These are phyloP conservation scores for Apostichopus leukothele DNA, from an alignment of 53 echinoderm and acorn worm genomes.

Conservation along the genomic window DNA sequence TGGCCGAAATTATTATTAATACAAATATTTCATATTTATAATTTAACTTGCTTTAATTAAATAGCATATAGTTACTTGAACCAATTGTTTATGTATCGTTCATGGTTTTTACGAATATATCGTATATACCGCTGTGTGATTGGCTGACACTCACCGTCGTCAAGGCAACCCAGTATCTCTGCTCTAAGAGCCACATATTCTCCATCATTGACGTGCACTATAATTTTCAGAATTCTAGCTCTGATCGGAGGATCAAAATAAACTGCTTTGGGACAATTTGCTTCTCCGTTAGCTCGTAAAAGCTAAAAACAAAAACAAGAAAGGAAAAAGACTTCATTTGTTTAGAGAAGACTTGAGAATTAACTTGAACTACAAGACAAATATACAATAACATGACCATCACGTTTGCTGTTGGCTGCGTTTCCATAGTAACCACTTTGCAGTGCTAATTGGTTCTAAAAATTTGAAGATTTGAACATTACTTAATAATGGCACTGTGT, in stretches of 20 bases:
- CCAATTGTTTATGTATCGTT: background rate
- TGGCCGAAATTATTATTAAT: no score
- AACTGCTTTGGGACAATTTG: constrained; percentile 63
- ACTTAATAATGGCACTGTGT: no score
- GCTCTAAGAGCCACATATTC: constrained; percentile 51
- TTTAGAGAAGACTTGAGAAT: no score
- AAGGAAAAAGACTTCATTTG: background rate
- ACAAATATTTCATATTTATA: background rate
- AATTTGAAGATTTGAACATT: no score
- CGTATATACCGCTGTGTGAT: background rate
- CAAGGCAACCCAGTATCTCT: constrained; percentile 80
- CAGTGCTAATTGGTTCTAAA: no score
- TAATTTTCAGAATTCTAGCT: constrained; percentile 58
- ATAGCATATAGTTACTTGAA: background rate
- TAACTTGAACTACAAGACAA: no score
- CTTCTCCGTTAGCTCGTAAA: constrained; percentile 79
- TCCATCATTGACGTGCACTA: background rate
- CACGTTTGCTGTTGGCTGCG: no score
- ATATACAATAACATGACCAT: no score
- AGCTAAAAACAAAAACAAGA: background rate
- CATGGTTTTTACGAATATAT: background rate
- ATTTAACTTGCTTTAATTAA: background rate
- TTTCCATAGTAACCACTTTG: no score
- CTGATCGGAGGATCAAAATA: constrained; percentile 79
- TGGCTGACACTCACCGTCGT: constrained; percentile 65